These are phyloP conservation scores for Formica aserva DNA, from an alignment of 2,888 invertebrate genomes.

Conservation along the genomic window DNA sequence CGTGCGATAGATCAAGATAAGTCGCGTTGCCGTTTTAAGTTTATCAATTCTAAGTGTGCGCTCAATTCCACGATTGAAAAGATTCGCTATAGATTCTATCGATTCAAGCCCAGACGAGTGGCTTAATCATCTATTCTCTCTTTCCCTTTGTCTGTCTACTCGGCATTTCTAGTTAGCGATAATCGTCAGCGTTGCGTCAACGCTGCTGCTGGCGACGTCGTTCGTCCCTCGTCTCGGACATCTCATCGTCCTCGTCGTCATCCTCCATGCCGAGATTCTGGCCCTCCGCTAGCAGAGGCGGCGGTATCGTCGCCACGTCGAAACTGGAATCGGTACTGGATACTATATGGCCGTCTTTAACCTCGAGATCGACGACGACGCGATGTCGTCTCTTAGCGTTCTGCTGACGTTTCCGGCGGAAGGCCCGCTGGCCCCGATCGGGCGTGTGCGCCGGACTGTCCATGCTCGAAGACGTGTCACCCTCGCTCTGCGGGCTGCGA, in stretches of 20 bases:
- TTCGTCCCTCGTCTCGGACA: conserved; percentile 69
- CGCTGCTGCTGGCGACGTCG: conserved; percentile 60
- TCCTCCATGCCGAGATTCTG: conserved; percentile 87
- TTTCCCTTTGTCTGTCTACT: not conserved
- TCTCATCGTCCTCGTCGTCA: conserved; percentile 86
- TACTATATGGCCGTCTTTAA: conserved; percentile 84
- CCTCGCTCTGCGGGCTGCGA: conserved; percentile 84
- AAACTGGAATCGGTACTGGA: conserved; percentile 90
- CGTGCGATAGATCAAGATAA: conserved; percentile 10
- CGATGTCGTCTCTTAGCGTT: conserved; percentile 83
- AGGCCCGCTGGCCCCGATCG: conserved; percentile 82
- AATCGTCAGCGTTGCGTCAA: conserved; percentile 50
- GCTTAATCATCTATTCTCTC: not conserved
- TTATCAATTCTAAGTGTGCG: conserved; percentile 64
- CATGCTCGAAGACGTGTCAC: conserved; percentile 85
- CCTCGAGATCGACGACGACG: conserved; percentile 84
- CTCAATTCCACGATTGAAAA: conserved; percentile 60
- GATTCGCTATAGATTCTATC: not conserved
- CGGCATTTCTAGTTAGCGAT: not conserved
- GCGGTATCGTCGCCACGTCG: conserved; percentile 92
- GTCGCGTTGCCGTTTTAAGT: not conserved
- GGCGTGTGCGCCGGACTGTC: conserved; percentile 85
- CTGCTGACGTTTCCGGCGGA: conserved; percentile 83
- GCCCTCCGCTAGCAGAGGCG: conserved; percentile 90
- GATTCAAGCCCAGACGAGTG: not conserved